Percentiles rank a stretch among this genome's conserved stretches.
Evolutionary conservation across 1,140 invertebrate genomes (phyloP).

Genomic region (Trichogramma pretiosum): DNA sequence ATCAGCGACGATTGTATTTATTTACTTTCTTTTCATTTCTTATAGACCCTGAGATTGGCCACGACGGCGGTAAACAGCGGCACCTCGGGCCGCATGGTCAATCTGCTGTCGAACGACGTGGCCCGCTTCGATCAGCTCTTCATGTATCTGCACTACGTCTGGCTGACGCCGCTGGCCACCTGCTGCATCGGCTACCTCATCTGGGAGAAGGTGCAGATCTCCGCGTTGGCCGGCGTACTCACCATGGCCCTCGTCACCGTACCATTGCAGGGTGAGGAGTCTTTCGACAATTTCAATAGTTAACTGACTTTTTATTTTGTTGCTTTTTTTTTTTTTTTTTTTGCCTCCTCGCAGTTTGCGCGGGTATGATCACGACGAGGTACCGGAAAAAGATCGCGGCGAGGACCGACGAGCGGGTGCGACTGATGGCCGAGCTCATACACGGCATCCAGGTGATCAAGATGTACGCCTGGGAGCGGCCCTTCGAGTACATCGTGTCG

Average conservation of each 20-base stretch:
- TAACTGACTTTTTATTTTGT: constrained; percentile 2
- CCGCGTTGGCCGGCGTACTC: constrained; percentile 51
- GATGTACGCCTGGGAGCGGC: constrained; percentile 67
- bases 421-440: constrained; percentile 74
- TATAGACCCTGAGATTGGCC: constrained; percentile 35
- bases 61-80: constrained; percentile 46
- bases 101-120: constrained; percentile 76
- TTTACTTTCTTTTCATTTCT: too few relatives aligned
- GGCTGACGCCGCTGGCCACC: constrained; percentile 67
- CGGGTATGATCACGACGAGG: constrained; percentile 52
- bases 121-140: constrained; percentile 46
- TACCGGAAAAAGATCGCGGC: constrained; percentile 53
- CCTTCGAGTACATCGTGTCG: constrained; percentile 50
- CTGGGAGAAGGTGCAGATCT: constrained; percentile 49
- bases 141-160: constrained; percentile 52
- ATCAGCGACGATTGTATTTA: too few relatives aligned
- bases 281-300: too few relatives aligned
- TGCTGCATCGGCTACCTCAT: constrained; percentile 53
- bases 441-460: constrained; percentile 67
- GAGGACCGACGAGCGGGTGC: constrained; percentile 63
- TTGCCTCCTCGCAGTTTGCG: constrained; percentile 42
- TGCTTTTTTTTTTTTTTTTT: too few relatives aligned
- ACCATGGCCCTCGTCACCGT: constrained; percentile 57
- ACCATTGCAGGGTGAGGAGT: constrained; percentile 53
- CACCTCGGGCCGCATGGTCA: constrained; percentile 75